These are phyloP conservation scores for Euleptes europaea DNA, from an alignment of 2,113 vertebrate species.

Conservation along the genomic window DNA sequence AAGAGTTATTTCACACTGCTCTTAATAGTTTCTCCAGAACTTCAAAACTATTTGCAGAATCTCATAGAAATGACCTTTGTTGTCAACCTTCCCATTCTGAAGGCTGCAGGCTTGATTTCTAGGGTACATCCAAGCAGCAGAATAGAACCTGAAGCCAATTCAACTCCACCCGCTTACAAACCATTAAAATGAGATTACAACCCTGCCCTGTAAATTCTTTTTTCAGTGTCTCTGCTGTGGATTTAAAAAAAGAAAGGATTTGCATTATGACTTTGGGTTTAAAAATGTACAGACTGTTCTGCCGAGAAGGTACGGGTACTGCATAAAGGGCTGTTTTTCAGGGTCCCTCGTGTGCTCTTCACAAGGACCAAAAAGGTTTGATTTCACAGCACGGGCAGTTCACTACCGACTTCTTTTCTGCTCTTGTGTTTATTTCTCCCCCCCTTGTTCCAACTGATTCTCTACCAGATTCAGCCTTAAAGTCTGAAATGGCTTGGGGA, in stretches of 20 bases:
- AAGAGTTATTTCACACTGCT: background rate
- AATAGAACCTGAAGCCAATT: slow-evolving; percentile 19
- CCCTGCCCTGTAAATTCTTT: slow-evolving; percentile 43
- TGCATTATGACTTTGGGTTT: slow-evolving; percentile 26
- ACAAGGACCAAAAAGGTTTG: background rate
- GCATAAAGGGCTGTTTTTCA: background rate
- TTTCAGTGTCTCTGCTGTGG: slow-evolving; percentile 2
- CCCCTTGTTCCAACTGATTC: background rate
- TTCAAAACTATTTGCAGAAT: background rate
- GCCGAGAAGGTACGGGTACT: background rate
- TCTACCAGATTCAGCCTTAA: background rate
- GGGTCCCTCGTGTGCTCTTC: background rate
- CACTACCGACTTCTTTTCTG: background rate
- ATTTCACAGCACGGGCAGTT: background rate
- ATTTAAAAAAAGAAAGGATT: slow-evolving; percentile 21
- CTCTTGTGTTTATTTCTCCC: background rate
- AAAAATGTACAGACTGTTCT: slow-evolving; percentile 13
- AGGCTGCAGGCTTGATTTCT: slow-evolving; percentile 23
- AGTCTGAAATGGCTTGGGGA: too few relatives aligned
- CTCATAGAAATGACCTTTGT: background rate
- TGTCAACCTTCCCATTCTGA: slow-evolving; percentile 31
- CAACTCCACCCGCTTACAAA: slow-evolving; percentile 35
- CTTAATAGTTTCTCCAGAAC: background rate
- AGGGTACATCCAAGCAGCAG: slow-evolving; percentile 22
- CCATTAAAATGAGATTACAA: slow-evolving; percentile 42